These are phyloP conservation scores for Anastrepha obliqua DNA, from an alignment of 1,140 invertebrate species.

Conservation along the genomic window DNA sequence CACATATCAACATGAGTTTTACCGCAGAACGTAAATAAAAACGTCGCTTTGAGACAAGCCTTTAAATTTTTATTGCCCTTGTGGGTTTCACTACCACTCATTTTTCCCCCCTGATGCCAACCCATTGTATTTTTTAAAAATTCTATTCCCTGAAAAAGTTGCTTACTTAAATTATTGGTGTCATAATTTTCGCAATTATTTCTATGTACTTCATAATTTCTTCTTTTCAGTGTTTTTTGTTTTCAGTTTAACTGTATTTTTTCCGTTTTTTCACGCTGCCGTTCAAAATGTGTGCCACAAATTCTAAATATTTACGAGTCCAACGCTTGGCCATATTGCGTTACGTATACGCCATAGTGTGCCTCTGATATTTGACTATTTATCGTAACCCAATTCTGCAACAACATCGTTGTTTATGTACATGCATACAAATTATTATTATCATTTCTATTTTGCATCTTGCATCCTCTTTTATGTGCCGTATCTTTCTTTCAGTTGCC, in stretches of 20 bases:
- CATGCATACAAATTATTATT: background rate
- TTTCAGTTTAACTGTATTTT: background rate
- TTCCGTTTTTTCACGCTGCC: background rate
- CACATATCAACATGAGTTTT: background rate
- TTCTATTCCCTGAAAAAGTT: background rate
- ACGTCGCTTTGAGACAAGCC: background rate
- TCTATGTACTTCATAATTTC: background rate
- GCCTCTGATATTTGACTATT: slow-evolving; percentile 25
- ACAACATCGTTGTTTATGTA: slow-evolving; percentile 1
- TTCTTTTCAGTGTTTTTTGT: background rate
- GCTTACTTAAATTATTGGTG: slow-evolving; percentile 27
- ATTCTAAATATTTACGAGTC: slow-evolving; percentile 40
- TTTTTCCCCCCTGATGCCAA: background rate
- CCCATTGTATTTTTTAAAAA: background rate
- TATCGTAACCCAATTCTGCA: slow-evolving; percentile 30
- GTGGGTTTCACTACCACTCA: background rate
- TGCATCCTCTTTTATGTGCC: slow-evolving; percentile 1
- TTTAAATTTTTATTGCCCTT: background rate
- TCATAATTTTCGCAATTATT: slow-evolving; percentile 28
- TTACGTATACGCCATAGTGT: slow-evolving; percentile 32
- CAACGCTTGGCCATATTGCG: background rate
- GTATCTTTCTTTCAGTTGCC: background rate
- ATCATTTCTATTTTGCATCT: background rate
- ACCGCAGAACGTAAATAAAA: background rate
- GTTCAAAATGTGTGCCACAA: slow-evolving; percentile 11